Evolutionary conservation across 2,113 vertebrate genomes (phyloP).

Genomic region (Nycticryphes semicollaris): DNA sequence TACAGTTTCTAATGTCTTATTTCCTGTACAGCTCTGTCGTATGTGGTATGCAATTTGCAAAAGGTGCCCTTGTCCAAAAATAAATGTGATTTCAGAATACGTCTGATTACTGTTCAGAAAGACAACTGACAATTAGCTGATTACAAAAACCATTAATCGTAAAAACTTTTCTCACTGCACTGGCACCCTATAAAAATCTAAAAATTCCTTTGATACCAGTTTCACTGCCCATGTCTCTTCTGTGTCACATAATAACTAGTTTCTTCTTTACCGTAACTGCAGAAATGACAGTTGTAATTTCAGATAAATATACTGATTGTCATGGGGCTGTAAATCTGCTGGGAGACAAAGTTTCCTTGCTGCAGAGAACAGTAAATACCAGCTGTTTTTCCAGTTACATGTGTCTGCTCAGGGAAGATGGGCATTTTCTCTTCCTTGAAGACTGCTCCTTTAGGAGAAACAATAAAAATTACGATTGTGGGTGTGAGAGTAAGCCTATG

Average conservation of each 20-base stretch:
- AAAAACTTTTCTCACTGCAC: background rate
- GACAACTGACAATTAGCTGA: background rate
- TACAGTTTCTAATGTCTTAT: background rate
- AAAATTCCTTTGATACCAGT: background rate
- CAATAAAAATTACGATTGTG: background rate
- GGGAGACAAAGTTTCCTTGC: background rate
- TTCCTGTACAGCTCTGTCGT: background rate
- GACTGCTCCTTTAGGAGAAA: background rate
- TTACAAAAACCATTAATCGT: background rate
- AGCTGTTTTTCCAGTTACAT: background rate
- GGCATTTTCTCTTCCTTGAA: background rate
- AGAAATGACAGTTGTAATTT: background rate
- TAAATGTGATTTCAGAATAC: background rate
- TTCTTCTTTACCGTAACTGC: background rate
- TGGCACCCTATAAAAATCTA: background rate
- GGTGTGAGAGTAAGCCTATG: background rate
- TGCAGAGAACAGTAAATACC: conserved; percentile 18
- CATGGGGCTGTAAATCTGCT: background rate
- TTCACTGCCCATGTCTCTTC: background rate
- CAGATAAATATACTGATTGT: background rate
- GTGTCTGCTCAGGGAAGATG: background rate
- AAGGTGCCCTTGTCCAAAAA: background rate
- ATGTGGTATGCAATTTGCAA: background rate
- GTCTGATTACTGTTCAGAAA: background rate
- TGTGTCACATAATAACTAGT: background rate